These are phyloP conservation scores for Alosa sapidissima DNA, from an alignment of 2,797 vertebrate genomes.

Conservation along the genomic window DNA sequence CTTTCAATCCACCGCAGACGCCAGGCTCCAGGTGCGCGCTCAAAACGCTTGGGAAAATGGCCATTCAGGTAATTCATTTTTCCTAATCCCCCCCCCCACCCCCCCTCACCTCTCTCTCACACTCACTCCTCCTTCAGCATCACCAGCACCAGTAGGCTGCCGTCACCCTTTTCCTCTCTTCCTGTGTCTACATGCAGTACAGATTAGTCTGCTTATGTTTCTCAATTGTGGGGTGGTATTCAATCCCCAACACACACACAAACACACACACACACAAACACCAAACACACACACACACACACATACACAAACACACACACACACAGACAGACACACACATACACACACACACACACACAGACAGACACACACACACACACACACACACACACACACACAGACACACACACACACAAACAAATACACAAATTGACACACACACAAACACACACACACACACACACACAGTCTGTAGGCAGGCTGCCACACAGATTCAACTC, in stretches of 20 bases:
- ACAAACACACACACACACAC: no score
- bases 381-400: not conserved
- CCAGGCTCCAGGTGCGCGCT: not conserved
- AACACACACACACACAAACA: not conserved
- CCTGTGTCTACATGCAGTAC: no score
- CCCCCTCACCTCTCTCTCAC: not conserved
- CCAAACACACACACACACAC: not conserved
- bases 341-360: no score
- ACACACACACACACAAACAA: no score
- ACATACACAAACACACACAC: not conserved
- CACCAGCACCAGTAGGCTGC: not conserved
- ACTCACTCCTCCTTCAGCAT: not conserved
- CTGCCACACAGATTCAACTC: not conserved
- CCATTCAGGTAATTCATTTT: conserved; percentile 16
- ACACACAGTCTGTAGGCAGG: not conserved
- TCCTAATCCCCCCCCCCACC: no score
- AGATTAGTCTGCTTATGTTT: not conserved
- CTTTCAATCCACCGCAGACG: conserved; percentile 14
- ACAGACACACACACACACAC: not conserved
- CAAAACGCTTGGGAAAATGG: conserved; percentile 13
- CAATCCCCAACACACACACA: not conserved
- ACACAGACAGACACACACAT: no score
- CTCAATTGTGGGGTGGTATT: no score
- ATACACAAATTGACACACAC: no score
- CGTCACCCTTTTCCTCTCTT: not conserved